Evolutionary conservation across 2,113 vertebrate genomes (phyloP), one percentile per base, ranked within the genome.

Genomic region (Lepus europaeus): DNA sequence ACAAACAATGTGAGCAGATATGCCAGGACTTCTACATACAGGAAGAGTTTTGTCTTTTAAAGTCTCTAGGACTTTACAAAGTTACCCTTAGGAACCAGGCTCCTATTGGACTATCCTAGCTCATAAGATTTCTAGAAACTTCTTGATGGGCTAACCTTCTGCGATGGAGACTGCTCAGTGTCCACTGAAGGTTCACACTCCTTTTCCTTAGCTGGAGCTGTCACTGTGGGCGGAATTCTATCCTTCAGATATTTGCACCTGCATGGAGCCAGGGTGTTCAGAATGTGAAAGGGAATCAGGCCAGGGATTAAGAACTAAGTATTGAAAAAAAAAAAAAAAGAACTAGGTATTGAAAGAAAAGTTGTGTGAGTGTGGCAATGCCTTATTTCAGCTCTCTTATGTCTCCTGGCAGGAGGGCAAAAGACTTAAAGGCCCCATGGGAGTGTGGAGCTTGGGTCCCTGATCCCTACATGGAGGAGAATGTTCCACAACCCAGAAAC

Each of bases 1-100:
- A 70, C 87, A 82, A 87, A 39, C 76, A 70, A 77, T 89, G 77
- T 89, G 66, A 82, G 56, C 31, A 92, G 90, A 92, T 3, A 77
- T 17, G n/a, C 22, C 49, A 10, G 86, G 70, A 85, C 64, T 77
- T 94, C 74, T 88, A 29, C 45, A 63, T 45, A 29, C 36, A 59
- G 33, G 39, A 69, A 69, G 49, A 80, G 9, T 77, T 90, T 56
- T 70, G 45, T 77, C 17, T 61, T 73, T 78, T 78, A 49, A 86
- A 77, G 64, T 74, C 73, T n/a, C 53, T 77, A n/a, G 49, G 19
- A 72, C 45, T 91, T 74, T 59, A 87, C 61, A 89, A 86, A 53
- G 56, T 59, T 45, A 72, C 25, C 45, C 69, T 92, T 93, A 25
- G 73, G 69, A 90, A 39, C 39, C 64, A 5, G 45, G 63, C 19